These are phyloP conservation scores for Micromys minutus DNA, from an alignment of 2,113 vertebrate species.

Conservation along the genomic window DNA sequence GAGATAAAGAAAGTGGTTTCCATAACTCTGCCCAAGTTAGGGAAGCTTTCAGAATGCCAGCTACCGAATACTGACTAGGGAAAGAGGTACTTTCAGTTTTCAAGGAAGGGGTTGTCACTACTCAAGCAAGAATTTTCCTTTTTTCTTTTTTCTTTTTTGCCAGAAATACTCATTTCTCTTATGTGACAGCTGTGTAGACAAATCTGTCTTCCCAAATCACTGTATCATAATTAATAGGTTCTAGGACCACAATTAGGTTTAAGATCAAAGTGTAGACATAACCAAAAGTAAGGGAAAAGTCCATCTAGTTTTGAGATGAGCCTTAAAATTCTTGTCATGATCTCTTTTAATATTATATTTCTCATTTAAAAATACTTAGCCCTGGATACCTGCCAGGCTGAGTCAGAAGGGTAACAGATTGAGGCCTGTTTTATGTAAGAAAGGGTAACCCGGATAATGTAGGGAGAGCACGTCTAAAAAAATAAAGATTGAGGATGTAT, in stretches of 20 bases:
- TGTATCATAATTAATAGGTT: neutral
- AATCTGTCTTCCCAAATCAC: constrained; percentile 38
- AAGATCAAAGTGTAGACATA: neutral
- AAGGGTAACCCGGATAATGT: neutral
- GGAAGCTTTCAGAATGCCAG: neutral
- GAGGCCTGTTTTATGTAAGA: neutral
- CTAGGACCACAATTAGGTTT: neutral
- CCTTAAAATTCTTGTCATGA: neutral
- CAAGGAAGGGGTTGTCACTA: neutral
- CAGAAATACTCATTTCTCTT: constrained; percentile 28
- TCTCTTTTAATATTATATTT: constrained; percentile 29
- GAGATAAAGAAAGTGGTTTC: neutral
- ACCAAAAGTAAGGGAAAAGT: neutral
- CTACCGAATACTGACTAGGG: neutral
- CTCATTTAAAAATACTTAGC: neutral
- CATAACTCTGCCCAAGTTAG: neutral
- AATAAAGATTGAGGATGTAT: neutral
- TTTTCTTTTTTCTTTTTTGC: neutral
- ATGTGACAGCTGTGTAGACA: neutral
- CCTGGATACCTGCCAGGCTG: neutral
- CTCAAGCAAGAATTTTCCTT: neutral
- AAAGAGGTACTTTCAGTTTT: neutral
- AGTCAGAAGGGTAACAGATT: neutral
- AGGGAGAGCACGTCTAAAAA: neutral
- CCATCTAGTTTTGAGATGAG: neutral